Evolutionary conservation across 1,140 invertebrate genomes (phyloP).

Genomic region (Heterodera carotae): DNA sequence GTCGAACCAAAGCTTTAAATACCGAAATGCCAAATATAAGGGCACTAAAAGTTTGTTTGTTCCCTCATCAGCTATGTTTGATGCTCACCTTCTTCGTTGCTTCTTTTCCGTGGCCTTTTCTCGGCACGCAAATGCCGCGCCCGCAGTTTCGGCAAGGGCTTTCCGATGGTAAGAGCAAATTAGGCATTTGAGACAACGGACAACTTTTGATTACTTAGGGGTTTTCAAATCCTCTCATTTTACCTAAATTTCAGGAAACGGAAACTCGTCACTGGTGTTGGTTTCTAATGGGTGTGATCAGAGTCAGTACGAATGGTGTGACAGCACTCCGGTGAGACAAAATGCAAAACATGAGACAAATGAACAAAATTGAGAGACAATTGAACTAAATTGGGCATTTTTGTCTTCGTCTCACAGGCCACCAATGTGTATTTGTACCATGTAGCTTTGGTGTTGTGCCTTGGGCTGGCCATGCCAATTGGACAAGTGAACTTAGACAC

Average conservation of each 20-base stretch:
- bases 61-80: constrained; percentile 2
- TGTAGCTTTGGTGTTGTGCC: constrained; percentile 14
- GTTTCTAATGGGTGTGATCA: constrained; percentile 19
- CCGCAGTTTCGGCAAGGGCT: constrained; percentile 12
- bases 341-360: neutral
- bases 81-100: constrained; percentile 29
- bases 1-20: no score
- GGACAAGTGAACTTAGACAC: constrained; percentile 22
- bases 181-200: no score
- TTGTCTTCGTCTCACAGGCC: constrained; percentile 14
- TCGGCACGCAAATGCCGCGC: constrained; percentile 16
- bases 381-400: no score
- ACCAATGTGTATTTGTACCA: constrained; percentile 36
- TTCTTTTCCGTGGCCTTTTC: constrained; percentile 39
- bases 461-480: constrained; percentile 28
- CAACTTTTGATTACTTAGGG: no score
- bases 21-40: no score
- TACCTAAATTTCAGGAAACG: constrained; percentile 9
- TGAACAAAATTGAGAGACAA: neutral
- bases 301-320: constrained; percentile 16
- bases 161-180: neutral
- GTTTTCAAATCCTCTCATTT: no score
- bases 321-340: constrained; percentile 14
- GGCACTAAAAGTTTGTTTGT: neutral
- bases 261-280: constrained; percentile 10